Conservation (phyloP, 2,113 vertebrate species). For the Scytalopus superciliaris region DNA sequence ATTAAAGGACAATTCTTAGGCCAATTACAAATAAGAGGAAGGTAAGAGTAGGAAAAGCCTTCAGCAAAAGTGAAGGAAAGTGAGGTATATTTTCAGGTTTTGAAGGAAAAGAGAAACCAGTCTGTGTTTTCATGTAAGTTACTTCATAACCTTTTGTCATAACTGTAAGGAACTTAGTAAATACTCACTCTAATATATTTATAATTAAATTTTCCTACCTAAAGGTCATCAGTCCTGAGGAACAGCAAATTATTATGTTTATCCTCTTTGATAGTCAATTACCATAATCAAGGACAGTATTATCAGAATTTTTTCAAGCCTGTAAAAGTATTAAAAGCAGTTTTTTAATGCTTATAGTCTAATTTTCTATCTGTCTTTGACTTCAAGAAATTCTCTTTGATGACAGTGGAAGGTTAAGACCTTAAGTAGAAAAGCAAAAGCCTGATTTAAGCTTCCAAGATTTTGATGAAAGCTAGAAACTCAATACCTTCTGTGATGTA, state of each 20-base stretch:
- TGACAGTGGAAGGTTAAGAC: not conserved
- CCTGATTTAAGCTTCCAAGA: constrained; percentile 22
- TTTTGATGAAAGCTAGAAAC: constrained; percentile 48
- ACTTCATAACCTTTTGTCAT: not conserved
- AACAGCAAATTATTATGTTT: not conserved
- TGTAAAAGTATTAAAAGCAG: not conserved
- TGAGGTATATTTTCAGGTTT: not conserved
- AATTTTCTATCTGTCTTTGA: not conserved
- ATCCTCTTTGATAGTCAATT: not conserved
- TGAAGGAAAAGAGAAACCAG: not conserved
- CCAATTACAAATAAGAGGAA: not conserved
- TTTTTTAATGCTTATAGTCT: not conserved
- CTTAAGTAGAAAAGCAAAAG: not conserved
- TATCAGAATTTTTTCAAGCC: not conserved
- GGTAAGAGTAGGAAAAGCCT: not conserved
- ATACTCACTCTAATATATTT: not conserved
- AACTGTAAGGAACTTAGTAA: not conserved
- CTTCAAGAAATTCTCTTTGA: not conserved
- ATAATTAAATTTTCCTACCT: not conserved
- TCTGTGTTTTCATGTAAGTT: not conserved
- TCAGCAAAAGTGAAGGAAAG: not conserved
- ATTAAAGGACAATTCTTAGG: not conserved
- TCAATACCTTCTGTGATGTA: constrained; percentile 35
- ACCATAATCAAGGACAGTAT: not conserved
- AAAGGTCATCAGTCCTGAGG: not conserved